Evolutionary conservation across 2,113 vertebrate genomes (phyloP), one percentile per base, ranked within the genome.

Genomic region (Dasyprocta punctata): DNA sequence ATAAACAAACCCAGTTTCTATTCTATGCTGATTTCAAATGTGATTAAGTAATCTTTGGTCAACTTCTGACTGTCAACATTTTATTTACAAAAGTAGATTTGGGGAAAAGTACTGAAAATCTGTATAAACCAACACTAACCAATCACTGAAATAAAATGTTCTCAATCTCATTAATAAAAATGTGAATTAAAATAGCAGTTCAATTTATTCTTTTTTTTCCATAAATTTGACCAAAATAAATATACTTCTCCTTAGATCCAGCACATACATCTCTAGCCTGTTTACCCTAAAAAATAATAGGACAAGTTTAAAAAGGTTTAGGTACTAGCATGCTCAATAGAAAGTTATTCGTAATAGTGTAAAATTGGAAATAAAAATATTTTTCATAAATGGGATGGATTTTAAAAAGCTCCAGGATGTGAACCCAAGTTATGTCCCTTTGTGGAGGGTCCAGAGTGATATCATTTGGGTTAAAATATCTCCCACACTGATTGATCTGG

Each of bases 321-420:
- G 22, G 9, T 83, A 60, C 5, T 11, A 56, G 33, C 20, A 38
- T 80, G n/a, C 5, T 85, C 63, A 3, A 67, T 92, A 17, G 52
- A 81, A 24, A 3, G 33, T 80, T 44, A 75, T 85, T 87, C 65
- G 8, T 80, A 63, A 60, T 38, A 26, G 10, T 28, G 2, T 14
- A 65, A 80, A 97, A 44, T 41, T 82, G 6, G 63, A 97, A 94
- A 61, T 54, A 92, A 90, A 77, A 56, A 63, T 49, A 19, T 67
- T 38, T 94, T 90, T 94, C 82, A 38, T 87, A 30, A 49, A 84
- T 36, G 65, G 3, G 14, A 30, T 93, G 14, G 14, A 69, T 96
- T 67, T 30, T 58, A 56, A 49, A 82, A 82, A 10, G 47, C 5
- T 65, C 19, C 54, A 60, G 33, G 67, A 38, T 49, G 69, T 8